These are phyloP conservation scores for Brachypterus glaber DNA, from an alignment of 2,888 invertebrate genomes.

Conservation along the genomic window DNA sequence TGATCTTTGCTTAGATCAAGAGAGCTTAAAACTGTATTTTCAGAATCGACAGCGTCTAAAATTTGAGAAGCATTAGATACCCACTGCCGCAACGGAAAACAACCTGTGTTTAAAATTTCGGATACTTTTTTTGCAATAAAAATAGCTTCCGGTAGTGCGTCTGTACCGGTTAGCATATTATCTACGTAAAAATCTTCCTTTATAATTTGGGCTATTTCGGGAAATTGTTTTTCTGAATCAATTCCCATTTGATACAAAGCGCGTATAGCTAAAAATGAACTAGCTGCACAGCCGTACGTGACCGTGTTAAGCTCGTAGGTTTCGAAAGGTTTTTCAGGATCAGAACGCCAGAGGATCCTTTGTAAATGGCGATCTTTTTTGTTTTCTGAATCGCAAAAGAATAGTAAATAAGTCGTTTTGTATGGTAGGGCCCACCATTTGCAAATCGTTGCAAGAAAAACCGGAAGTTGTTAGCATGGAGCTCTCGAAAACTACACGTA, in stretches of 20 bases:
- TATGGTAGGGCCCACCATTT: constrained; percentile 3
- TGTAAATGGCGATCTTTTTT: background rate
- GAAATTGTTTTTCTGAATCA: background rate
- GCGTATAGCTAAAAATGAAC: background rate
- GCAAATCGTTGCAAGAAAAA: constrained; percentile 12
- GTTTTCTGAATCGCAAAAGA: background rate
- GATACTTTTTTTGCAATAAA: constrained; percentile 9
- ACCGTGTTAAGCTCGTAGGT: constrained; percentile 13
- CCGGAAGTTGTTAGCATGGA: constrained; percentile 8
- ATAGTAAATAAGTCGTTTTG: background rate
- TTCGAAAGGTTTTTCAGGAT: constrained; percentile 8
- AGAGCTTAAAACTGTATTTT: no score
- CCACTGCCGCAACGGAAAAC: constrained; percentile 18
- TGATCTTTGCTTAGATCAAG: no score
- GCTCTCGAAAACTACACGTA: constrained; percentile 13
- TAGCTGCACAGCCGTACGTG: constrained; percentile 8
- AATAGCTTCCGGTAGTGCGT: constrained; percentile 9
- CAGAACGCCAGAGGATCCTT: background rate
- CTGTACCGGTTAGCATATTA: constrained; percentile 13
- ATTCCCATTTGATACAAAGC: background rate
- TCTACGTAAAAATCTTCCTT: constrained; percentile 19
- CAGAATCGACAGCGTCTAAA: background rate
- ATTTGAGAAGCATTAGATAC: constrained; percentile 10
- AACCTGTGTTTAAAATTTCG: constrained; percentile 8
- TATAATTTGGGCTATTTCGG: background rate